Evolutionary conservation across 2,113 vertebrate species (phyloP), one percentile per base, ranked within the genome.

Genomic region (Dryoscopus gambensis): DNA sequence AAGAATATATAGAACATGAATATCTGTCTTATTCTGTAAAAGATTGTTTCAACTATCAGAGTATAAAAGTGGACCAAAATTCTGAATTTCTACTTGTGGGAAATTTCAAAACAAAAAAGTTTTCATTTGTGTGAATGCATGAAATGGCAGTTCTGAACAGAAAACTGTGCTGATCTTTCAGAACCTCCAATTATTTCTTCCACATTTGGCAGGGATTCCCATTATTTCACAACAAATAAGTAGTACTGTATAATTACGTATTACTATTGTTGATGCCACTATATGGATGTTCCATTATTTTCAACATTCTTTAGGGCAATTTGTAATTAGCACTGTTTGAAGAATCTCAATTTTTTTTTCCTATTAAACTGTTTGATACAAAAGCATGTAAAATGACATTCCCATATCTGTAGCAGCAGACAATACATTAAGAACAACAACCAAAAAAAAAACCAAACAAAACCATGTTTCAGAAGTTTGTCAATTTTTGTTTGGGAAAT

Each of bases 171-270:
- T 89, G 70, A 65, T 80, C 40, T 88, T 90, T 69, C 50, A 65
- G 42, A 95, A 74, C 33, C 14, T 70, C 67, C 50, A 95, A 80
- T 95, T 96, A 96, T 74, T 93, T 84, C 80, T 89, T 89, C 47
- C 19, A 49, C 68, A 59, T 89, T 92, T 93, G 74, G 56, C 78
- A 90, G 60, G 22, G 47, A 84, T 87, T 86, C 81, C 79, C 56
- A 89, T 86, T 90, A 90, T 93, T 95, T 81, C 68, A 78, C 2
- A 17, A 84, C 68, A 95, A 90, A 47, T 67, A 92, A 75, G 55
- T n/a, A 63, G 73, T 31, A 55, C 35, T 60, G 24, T 70, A 86
- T 87, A 96, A 95, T 92, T 94, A 93, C 59, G 24, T 88, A 69
- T 64, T 65, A 83, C 49, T 76, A 42, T 69, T 88, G 94, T 71